A percentile compares a stretch with the other conserved stretches of the same genome.
Conservation (phyloP, 1,140 invertebrate genomes). For the Daktulosphaira vitifoliae region DNA sequence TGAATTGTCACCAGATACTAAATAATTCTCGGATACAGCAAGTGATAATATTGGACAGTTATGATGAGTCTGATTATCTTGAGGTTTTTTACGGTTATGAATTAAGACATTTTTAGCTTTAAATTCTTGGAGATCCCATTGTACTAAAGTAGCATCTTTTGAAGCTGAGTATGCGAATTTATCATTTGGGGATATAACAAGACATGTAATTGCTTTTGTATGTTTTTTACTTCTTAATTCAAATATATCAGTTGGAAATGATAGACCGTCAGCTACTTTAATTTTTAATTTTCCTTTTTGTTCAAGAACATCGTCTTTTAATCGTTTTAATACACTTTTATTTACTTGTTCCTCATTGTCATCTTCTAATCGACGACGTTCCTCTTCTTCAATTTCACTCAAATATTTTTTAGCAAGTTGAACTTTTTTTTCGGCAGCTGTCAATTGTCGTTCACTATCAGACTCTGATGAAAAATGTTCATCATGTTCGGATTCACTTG, state of each 20-base stretch:
- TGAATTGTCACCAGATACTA: constrained; percentile 71
- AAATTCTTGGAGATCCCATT: constrained; percentile 58
- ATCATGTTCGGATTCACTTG: constrained; percentile 43
- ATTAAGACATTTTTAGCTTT: constrained; percentile 44
- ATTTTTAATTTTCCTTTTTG: constrained; percentile 68
- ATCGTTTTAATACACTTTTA: constrained; percentile 57
- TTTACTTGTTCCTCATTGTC: constrained; percentile 50
- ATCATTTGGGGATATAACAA: constrained; percentile 67
- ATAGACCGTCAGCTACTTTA: constrained; percentile 60
- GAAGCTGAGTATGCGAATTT: constrained; percentile 71
- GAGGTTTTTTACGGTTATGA: constrained; percentile 38
- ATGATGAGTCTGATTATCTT: constrained; percentile 43
- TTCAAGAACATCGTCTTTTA: constrained; percentile 76
- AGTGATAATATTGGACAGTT: constrained; percentile 56
- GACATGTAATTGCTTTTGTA: constrained; percentile 67
- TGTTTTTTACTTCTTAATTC: constrained; percentile 53
- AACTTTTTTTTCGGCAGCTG: constrained; percentile 80
- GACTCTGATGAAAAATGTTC: constrained; percentile 51
- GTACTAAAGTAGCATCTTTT: constrained; percentile 79
- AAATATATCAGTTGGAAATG: constrained; percentile 45
- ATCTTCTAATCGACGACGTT: constrained; percentile 57
- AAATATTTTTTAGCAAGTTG: constrained; percentile 82
- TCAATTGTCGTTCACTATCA: constrained; percentile 65
- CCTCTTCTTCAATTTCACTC: constrained; percentile 72
- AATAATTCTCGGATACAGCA: constrained; percentile 73